phyloP scores from a whole-genome alignment of 1,140 invertebrate species.

The Pachypsylla venusta region DNA sequence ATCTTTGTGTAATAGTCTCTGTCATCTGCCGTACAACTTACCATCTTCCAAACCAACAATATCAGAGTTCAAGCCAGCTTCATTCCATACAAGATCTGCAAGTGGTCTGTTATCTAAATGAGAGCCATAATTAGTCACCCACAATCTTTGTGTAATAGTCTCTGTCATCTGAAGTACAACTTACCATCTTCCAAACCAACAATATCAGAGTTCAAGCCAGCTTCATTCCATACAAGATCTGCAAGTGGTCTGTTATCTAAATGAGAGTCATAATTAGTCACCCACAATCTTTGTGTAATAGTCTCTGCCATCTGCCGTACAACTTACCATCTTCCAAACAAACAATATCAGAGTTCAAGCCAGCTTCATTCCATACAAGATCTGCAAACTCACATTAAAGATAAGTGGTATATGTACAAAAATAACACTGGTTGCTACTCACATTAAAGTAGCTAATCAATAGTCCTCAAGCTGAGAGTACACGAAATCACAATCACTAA shows the following conservation, averaged over 20 bases:
- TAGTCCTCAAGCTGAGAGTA: too few species aligned
- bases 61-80: not conserved
- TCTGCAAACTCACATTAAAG: too few species aligned
- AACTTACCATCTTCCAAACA: not conserved
- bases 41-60: not conserved
- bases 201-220: not conserved
- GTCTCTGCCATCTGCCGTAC: too few species aligned
- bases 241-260: slow-evolving; percentile 44
- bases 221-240: not conserved
- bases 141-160: slow-evolving; percentile 55
- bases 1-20: slow-evolving; percentile 50
- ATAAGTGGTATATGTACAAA: too few species aligned
- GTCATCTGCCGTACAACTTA: too few species aligned
- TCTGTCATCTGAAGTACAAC: too few species aligned
- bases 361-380: not conserved
- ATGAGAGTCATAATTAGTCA: slow-evolving; percentile 56
- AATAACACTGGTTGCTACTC: too few species aligned
- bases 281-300: slow-evolving; percentile 57
- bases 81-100: not conserved
- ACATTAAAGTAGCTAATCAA: too few species aligned
- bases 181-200: not conserved
- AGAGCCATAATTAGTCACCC: slow-evolving; percentile 61
- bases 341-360: not conserved
- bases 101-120: slow-evolving; percentile 46
- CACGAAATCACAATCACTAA: too few species aligned